phyloP scores from a whole-genome alignment of 2,113 vertebrate genomes.

The Tonatia bakeri region DNA sequence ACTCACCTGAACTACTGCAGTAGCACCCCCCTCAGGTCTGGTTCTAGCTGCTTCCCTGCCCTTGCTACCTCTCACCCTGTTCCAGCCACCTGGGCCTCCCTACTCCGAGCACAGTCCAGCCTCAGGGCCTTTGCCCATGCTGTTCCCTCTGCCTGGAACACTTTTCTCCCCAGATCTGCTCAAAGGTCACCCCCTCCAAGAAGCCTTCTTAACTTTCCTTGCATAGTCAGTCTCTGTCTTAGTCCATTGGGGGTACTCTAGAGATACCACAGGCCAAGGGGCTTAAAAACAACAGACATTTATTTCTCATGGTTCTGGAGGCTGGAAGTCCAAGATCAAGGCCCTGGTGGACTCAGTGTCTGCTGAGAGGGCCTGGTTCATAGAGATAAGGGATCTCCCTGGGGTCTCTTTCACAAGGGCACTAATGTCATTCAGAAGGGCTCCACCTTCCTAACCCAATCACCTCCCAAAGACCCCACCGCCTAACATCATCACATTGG shows the following conservation, averaged over 20 bases:
- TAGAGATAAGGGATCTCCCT: not conserved
- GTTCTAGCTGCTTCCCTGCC: not conserved
- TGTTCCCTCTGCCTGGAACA: not conserved
- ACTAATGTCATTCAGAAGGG: not conserved
- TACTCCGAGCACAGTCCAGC: not conserved
- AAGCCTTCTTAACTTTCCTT: not conserved
- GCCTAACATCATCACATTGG: not conserved
- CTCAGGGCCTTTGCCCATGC: not conserved
- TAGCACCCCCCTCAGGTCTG: not conserved
- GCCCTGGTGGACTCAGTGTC: not conserved
- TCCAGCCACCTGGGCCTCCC: accelerated
- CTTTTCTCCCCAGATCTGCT: not conserved
- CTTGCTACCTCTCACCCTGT: not conserved
- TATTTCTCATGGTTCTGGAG: not conserved
- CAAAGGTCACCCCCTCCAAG: not conserved
- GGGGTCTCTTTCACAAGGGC: not conserved
- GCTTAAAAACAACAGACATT: not conserved
- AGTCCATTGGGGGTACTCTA: not conserved
- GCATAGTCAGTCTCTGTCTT: not conserved
- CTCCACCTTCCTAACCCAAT: not conserved
- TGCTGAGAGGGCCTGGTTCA: not conserved
- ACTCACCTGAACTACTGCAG: accelerated
- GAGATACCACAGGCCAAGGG: not conserved
- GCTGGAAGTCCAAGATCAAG: not conserved
- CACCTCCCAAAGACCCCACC: not conserved